A percentile compares a stretch with the other conserved stretches of the same genome.
phyloP scores from a whole-genome alignment of 2,888 invertebrate genomes.

The Diarsia dahlii region DNA sequence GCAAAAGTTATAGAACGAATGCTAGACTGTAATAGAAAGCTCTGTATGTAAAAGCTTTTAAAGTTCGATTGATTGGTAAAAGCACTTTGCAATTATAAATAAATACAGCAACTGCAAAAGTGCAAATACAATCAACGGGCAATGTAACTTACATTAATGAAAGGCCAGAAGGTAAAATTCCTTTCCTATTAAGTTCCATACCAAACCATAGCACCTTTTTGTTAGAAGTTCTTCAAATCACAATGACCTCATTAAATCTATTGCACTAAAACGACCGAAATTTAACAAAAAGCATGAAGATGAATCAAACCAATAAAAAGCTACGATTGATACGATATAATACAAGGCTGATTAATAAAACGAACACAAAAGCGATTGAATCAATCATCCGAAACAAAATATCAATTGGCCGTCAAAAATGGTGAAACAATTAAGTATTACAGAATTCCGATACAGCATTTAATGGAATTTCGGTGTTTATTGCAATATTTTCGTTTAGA shows the following conservation, averaged over 20 bases:
- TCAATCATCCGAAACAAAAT: constrained; percentile 45
- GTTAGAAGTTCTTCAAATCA: not conserved
- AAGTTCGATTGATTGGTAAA: constrained; percentile 43
- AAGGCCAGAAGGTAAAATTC: not conserved
- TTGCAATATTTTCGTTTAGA: constrained; percentile 18
- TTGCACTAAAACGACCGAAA: not conserved
- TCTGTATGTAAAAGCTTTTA: constrained; percentile 32
- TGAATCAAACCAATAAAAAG: constrained; percentile 25
- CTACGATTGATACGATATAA: constrained; percentile 14
- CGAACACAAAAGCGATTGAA: constrained; percentile 36
- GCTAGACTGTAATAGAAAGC: constrained; percentile 18
- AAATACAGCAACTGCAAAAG: constrained; percentile 33
- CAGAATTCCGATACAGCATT: constrained; percentile 37
- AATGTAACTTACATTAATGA: not conserved
- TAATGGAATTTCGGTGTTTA: constrained; percentile 9
- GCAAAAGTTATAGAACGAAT: not conserved
- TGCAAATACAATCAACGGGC: constrained; percentile 24
- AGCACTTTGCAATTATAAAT: constrained; percentile 40
- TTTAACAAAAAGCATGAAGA: constrained; percentile 27
- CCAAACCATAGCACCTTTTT: not conserved
- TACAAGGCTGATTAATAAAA: constrained; percentile 40
- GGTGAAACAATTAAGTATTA: constrained; percentile 50
- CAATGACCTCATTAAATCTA: constrained; percentile 1
- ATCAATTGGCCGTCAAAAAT: constrained; percentile 48
- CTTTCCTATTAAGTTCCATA: too few relatives aligned